Evolutionary conservation across 1,140 invertebrate species (phyloP).

Genomic region (Pantala flavescens): DNA sequence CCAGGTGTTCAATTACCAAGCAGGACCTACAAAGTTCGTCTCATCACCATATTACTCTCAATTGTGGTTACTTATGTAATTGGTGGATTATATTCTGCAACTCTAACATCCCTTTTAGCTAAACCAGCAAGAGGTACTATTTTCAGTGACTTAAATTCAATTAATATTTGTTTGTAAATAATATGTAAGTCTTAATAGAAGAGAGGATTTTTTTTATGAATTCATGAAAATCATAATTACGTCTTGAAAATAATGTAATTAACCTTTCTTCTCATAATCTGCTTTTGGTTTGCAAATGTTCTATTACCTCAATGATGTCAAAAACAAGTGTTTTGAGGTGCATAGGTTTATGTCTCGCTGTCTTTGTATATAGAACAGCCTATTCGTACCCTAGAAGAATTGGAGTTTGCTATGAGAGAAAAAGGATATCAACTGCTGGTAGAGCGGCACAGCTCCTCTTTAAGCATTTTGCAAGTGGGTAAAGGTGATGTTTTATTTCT

Average conservation of each 20-base stretch:
- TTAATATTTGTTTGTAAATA: too few relatives aligned
- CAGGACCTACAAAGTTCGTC: slow-evolving; percentile 45
- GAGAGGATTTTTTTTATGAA: too few relatives aligned
- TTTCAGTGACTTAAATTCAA: too few relatives aligned
- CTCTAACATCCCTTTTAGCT: slow-evolving; percentile 55
- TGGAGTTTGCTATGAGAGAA: slow-evolving; percentile 49
- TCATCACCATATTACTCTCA: slow-evolving; percentile 49
- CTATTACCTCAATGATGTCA: too few relatives aligned
- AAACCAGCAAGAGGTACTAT: slow-evolving; percentile 41
- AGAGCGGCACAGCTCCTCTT: slow-evolving; percentile 54
- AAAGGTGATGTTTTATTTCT: neutral
- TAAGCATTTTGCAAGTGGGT: slow-evolving; percentile 51
- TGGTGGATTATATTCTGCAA: slow-evolving; percentile 60
- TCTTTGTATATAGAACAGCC: slow-evolving; percentile 39
- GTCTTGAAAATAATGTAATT: too few relatives aligned
- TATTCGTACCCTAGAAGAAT: slow-evolving; percentile 47
- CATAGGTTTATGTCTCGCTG: too few relatives aligned
- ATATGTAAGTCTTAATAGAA: too few relatives aligned
- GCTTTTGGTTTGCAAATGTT: too few relatives aligned
- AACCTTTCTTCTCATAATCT: too few relatives aligned
- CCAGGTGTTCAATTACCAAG: slow-evolving; percentile 43
- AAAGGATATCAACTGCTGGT: slow-evolving; percentile 49
- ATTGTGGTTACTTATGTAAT: slow-evolving; percentile 58
- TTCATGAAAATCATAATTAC: too few relatives aligned
- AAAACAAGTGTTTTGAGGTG: too few relatives aligned